Conservation (phyloP, 2,888 invertebrate genomes). For the Drosophila gaucha region DNA sequence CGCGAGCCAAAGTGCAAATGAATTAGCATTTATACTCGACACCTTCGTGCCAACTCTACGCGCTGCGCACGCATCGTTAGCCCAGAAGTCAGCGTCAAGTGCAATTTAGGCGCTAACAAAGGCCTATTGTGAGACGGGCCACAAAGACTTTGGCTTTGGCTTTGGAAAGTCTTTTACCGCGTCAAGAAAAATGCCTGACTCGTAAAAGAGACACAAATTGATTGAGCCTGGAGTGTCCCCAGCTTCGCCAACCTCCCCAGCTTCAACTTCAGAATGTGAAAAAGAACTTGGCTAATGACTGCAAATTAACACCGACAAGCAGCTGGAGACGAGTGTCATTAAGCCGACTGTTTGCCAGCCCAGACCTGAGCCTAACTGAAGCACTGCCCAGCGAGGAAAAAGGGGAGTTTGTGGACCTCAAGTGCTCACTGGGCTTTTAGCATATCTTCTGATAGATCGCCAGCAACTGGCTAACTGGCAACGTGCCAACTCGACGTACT, state of each 20-base stretch:
- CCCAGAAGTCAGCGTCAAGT: slow-evolving; percentile 71
- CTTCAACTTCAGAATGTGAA: slow-evolving; percentile 40
- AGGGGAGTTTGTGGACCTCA: slow-evolving; percentile 11
- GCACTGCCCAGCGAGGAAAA: background rate
- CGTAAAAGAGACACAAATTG: slow-evolving; percentile 67
- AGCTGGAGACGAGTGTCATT: slow-evolving; percentile 71
- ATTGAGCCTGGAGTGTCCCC: slow-evolving; percentile 55
- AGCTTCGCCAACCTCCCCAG: slow-evolving; percentile 4
- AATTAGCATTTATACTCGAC: slow-evolving; percentile 70
- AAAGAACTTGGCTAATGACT: slow-evolving; percentile 74
- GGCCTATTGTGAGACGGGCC: slow-evolving; percentile 63
- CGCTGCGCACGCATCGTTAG: slow-evolving; percentile 68
- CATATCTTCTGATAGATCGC: slow-evolving; percentile 76
- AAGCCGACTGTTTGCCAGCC: slow-evolving; percentile 68
- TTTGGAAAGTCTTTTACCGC: slow-evolving; percentile 50
- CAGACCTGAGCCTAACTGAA: slow-evolving; percentile 7
- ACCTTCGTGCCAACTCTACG: background rate
- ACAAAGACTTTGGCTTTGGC: no score
- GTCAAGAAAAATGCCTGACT: slow-evolving; percentile 51
- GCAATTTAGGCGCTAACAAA: slow-evolving; percentile 74
- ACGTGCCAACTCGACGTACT: slow-evolving; percentile 54
- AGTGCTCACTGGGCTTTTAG: slow-evolving; percentile 71
- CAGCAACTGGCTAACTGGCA: slow-evolving; percentile 27
- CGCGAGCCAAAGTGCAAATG: slow-evolving; percentile 70
- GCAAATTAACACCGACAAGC: slow-evolving; percentile 71